Evolutionary conservation across 2,113 vertebrate species (phyloP).

Genomic region (Psammodynastes pulverulentus): DNA sequence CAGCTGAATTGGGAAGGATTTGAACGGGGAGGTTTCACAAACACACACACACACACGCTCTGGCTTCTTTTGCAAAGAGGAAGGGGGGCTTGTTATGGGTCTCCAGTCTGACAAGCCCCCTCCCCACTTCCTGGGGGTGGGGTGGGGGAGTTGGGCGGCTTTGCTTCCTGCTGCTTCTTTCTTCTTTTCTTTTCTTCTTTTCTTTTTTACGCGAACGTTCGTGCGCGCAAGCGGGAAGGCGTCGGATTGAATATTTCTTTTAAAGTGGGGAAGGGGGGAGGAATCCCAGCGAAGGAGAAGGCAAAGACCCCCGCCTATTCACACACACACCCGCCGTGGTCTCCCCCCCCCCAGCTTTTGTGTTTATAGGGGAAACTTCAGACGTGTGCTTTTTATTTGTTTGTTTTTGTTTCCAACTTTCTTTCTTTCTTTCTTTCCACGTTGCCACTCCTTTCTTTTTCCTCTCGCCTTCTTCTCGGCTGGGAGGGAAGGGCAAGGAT

Average conservation of each 20-base stretch:
- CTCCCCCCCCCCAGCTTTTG: not conserved
- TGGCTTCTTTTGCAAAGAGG: not conserved
- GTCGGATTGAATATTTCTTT: not conserved
- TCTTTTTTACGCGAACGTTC: no score
- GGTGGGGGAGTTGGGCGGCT: no score
- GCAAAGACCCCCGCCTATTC: accelerated
- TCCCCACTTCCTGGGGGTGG: not conserved
- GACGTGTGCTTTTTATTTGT: not conserved
- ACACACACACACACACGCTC: no score
- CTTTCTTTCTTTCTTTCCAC: not conserved
- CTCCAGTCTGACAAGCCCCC: not conserved
- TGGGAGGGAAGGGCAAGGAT: not conserved
- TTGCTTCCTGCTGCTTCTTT: not conserved
- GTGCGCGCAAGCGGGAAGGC: not conserved
- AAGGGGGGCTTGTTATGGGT: not conserved
- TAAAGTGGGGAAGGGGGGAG: accelerated
- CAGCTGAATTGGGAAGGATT: not conserved
- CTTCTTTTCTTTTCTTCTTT: no score
- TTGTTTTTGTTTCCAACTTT: not conserved
- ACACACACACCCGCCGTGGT: no score
- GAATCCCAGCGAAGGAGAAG: no score
- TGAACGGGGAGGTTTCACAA: no score
- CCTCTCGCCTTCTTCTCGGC: not conserved
- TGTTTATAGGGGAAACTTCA: not conserved
- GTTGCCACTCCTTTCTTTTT: not conserved